A percentile compares a stretch with the other conserved stretches of the same genome.
These are phyloP conservation scores for Chrysaora quinquecirrha DNA, from an alignment of 30 jellyfish, hydroid and myxozoan species.

Conservation along the genomic window DNA sequence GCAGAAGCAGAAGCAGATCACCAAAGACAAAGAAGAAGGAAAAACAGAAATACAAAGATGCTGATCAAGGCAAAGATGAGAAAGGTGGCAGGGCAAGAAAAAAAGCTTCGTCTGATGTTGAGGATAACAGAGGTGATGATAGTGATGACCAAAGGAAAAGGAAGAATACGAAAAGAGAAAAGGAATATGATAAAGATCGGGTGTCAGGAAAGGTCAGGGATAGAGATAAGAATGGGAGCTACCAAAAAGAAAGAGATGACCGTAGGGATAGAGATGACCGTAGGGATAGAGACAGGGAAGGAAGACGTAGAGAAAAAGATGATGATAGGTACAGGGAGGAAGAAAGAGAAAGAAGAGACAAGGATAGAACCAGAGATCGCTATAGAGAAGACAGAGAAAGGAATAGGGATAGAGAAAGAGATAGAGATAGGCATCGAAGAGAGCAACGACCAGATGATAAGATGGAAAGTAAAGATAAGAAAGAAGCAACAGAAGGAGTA, in stretches of 20 bases:
- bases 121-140: conserved; percentile 23
- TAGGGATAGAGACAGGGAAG: conserved; percentile 33
- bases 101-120: conserved; percentile 11
- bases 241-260: conserved; percentile 35
- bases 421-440: conserved; percentile 16
- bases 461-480: conserved; percentile 47
- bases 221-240: conserved; percentile 39
- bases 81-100: conserved; percentile 19
- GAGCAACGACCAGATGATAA: conserved; percentile 17
- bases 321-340: conserved; percentile 30
- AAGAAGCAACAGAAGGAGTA: conserved; percentile 35
- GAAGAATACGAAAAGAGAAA: conserved; percentile 30
- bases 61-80: not conserved
- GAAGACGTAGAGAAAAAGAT: conserved; percentile 17
- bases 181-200: conserved; percentile 28
- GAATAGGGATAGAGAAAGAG: conserved; percentile 48
- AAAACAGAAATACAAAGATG: conserved; percentile 6
- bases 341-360: conserved; percentile 39
- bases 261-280: conserved; percentile 27
- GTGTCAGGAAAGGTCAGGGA: conserved; percentile 14
- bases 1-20: conserved; percentile 48
- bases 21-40: conserved; percentile 53
- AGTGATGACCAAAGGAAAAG: conserved; percentile 40
- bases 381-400: not conserved
- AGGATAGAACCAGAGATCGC: conserved; percentile 38